Conservation (phyloP, 2,797 vertebrate genomes). For the Furcifer pardalis region DNA sequence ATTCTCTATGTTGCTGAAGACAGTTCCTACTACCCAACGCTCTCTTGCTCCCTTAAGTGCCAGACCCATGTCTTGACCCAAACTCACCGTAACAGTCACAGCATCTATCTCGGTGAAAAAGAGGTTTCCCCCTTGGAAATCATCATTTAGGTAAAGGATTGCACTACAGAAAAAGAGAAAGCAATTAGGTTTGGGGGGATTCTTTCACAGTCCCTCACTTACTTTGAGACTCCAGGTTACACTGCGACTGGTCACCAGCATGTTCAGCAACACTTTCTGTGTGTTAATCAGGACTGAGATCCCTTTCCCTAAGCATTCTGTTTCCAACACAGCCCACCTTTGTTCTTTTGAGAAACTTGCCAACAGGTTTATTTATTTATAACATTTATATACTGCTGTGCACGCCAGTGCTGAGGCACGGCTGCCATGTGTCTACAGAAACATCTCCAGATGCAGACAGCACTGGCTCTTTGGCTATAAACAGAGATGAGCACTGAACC, state of each 20-base stretch:
- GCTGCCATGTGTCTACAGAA: too few relatives aligned
- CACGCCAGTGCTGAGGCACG: too few relatives aligned
- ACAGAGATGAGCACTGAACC: too few relatives aligned
- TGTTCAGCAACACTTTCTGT: too few relatives aligned
- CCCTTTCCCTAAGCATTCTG: not conserved
- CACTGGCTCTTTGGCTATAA: too few relatives aligned
- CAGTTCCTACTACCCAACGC: not conserved
- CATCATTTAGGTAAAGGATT: conserved; percentile 93
- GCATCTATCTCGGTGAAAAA: conserved; percentile 93
- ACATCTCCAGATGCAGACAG: too few relatives aligned
- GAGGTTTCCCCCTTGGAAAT: conserved; percentile 92
- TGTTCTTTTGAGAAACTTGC: not conserved
- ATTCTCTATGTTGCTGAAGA: conserved; percentile 38
- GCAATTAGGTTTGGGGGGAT: accelerated
- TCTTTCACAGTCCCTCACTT: not conserved
- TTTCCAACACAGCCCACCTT: not conserved
- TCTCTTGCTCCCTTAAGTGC: not conserved
- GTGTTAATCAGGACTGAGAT: not conserved
- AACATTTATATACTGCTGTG: too few relatives aligned
- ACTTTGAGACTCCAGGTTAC: not conserved
- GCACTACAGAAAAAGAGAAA: conserved; percentile 77
- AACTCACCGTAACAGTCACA: conserved; percentile 88
- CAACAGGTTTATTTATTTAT: not conserved
- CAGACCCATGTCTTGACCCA: not conserved
- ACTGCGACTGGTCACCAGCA: too few relatives aligned